Evolutionary conservation across 2,113 vertebrate genomes (phyloP), one percentile per base, ranked within the genome.

Genomic region (Nesogale talazaci): DNA sequence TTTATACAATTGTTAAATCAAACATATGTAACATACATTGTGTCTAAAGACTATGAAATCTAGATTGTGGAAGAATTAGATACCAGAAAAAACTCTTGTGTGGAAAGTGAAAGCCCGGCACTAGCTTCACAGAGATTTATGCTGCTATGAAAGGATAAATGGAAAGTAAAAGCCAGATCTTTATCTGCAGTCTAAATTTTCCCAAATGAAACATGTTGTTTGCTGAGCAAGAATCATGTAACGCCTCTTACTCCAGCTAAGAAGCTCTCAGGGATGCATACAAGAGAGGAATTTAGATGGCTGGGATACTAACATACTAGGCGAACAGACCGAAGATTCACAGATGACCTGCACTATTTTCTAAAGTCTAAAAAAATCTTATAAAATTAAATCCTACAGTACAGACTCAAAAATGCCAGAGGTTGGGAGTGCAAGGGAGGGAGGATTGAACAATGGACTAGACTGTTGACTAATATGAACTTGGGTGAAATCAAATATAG

Each of bases 31-130:
- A 52, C 69, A 93, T 93, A 75, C 65, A 46, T 78, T 86, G 80
- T 89, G 36, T 88, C 38, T 86, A 93, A 93, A 94, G 87, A 65
- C 63, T 69, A 89, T 69, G 25, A 63, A 83, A 72, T 85, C 81
- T 89, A 78, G 70, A 79, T 87, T 83, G 83, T 92, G 89, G 17
- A 80, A 92, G 69, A 90, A 78, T 75, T 79, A 87, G 89, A 85
- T 90, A 91, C 83, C 65, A 85, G 59, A 70, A 74, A 72, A 82
- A 67, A 29, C 65, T 75, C 63, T 89, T 61, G 19, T 85, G 78
- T 85, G 22, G 29, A 77, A 67, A 76, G 17, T 52, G 0, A 61
- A n/a, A 80, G 56, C 22, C 46, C 27, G 15, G 19, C 16, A 11
- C 69, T 72, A n/a, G 67, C 65, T 94, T 42, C 25, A 1, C 6